phyloP scores from a whole-genome alignment of 2,888 invertebrate genomes.

The Thereva unica region DNA sequence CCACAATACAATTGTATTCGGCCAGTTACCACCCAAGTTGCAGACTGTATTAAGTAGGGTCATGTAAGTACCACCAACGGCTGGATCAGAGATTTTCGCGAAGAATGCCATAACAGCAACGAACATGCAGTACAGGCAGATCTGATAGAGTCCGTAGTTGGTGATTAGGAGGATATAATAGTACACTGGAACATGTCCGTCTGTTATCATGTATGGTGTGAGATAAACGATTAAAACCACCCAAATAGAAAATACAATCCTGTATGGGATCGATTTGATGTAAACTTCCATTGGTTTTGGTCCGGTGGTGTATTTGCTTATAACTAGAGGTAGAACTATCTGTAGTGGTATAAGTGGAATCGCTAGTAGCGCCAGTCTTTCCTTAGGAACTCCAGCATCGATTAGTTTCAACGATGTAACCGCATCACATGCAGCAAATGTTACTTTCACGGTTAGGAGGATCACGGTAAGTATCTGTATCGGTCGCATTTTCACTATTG shows the following conservation, averaged over 20 bases:
- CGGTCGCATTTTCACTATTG: slow-evolving; percentile 81
- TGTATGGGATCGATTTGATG: slow-evolving; percentile 84
- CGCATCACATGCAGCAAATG: slow-evolving; percentile 94
- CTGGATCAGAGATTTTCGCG: slow-evolving; percentile 94
- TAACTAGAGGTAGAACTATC: slow-evolving; percentile 85
- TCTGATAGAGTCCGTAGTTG: slow-evolving; percentile 91
- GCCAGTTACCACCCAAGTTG: slow-evolving; percentile 99
- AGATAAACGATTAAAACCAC: slow-evolving; percentile 83
- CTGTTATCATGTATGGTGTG: slow-evolving; percentile 74
- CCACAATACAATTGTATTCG: slow-evolving; percentile 87
- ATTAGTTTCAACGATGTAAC: slow-evolving; percentile 93
- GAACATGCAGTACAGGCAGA: slow-evolving; percentile 94
- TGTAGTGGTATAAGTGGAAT: slow-evolving; percentile 94
- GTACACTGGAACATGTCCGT: slow-evolving; percentile 68
- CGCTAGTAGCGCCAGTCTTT: slow-evolving; percentile 88
- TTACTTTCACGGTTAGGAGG: slow-evolving; percentile 87
- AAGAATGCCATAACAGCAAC: slow-evolving; percentile 98
- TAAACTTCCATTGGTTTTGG: slow-evolving; percentile 87
- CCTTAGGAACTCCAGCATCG: slow-evolving; percentile 94
- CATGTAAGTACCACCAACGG: slow-evolving; percentile 99
- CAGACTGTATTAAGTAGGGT: slow-evolving; percentile 94
- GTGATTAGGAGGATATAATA: slow-evolving; percentile 77
- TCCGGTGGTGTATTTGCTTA: slow-evolving; percentile 76
- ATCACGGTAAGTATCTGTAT: slow-evolving; percentile 79
- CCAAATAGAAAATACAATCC: slow-evolving; percentile 82